Evolutionary conservation across 2,888 invertebrate genomes (phyloP), one percentile per base, ranked within the genome.

Genomic region (Blastobasis lacticolella): DNA sequence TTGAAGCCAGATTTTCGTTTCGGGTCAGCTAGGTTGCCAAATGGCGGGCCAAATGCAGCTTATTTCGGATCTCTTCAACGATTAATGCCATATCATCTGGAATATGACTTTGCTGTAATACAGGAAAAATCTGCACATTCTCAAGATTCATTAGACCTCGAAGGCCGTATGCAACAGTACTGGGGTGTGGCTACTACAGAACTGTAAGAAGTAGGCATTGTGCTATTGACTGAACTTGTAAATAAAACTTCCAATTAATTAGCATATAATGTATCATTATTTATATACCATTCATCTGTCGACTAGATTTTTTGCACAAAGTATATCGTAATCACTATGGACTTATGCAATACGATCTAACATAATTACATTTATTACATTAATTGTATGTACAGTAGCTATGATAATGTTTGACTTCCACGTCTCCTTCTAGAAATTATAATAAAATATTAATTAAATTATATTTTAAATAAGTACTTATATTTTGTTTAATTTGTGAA

Each of bases 111-210:
- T 75, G 92, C 94, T 43, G 92, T 94, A 37, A 94, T 94, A 74
- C 94, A 94, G 70, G 95, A 95, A 72, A 90, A 94, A 62, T 89
- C 91, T 41, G 90, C 91, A 45, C 89, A 89, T 51, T 82, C 83
- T 49, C 89, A 92, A 62, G 95, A 95, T 68, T 95, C 94, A 0
- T 79, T 94, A 57, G 95, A 95, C 68, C 91, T 94, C 57, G 95
- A 95, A 69, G 92, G 91, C 50, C 90, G 96, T 51, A 95, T 96
- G 94, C 94, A 95, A 63, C 95, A 95, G 66, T 96, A 96, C 79
- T 96, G 96, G 96, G 95, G 95, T 49, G 95, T 96, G 46, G 95
- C 95, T 9, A 95, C 95, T 1, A 96, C 95, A 0, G 95, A 95
- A 77, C 79, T 96, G 60, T 95, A 89, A 50, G 40, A 6, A 40